Conservation (phyloP, 2,113 vertebrate species). For the Colaptes auratus region DNA sequence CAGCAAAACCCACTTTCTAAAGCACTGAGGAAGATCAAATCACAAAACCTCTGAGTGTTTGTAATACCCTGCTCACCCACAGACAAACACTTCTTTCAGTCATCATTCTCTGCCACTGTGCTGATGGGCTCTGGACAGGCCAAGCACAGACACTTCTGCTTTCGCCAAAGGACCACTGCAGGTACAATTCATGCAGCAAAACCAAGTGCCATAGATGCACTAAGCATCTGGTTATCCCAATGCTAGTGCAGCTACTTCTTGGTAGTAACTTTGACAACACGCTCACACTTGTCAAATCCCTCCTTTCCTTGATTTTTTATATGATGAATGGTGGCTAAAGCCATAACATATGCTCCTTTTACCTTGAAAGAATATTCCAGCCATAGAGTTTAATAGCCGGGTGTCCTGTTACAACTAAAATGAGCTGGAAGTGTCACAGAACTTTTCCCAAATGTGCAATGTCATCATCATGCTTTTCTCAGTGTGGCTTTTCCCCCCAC, state of each 20-base stretch:
- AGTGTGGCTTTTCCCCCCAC: not conserved
- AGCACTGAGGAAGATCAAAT: not conserved
- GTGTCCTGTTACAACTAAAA: not conserved
- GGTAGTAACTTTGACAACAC: not conserved
- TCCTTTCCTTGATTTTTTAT: not conserved
- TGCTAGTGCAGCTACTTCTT: not conserved
- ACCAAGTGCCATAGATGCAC: not conserved
- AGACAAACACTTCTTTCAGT: not conserved
- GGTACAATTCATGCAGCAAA: rapidly evolving
- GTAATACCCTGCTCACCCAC: not conserved
- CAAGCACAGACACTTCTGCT: not conserved
- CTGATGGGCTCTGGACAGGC: not conserved
- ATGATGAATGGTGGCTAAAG: not conserved
- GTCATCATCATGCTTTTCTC: not conserved
- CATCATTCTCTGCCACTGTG: not conserved
- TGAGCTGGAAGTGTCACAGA: not conserved
- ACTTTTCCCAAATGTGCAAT: not conserved
- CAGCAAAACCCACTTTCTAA: not conserved
- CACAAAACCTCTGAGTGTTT: not conserved
- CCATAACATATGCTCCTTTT: not conserved
- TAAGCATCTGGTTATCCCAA: not conserved
- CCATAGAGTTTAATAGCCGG: not conserved
- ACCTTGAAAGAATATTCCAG: not conserved
- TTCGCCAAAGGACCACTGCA: not conserved
- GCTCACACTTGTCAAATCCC: not conserved